A percentile compares a stretch with the other conserved stretches of the same genome.
phyloP scores from a whole-genome alignment of 2,113 vertebrate species.

The Crotalus horridus region DNA sequence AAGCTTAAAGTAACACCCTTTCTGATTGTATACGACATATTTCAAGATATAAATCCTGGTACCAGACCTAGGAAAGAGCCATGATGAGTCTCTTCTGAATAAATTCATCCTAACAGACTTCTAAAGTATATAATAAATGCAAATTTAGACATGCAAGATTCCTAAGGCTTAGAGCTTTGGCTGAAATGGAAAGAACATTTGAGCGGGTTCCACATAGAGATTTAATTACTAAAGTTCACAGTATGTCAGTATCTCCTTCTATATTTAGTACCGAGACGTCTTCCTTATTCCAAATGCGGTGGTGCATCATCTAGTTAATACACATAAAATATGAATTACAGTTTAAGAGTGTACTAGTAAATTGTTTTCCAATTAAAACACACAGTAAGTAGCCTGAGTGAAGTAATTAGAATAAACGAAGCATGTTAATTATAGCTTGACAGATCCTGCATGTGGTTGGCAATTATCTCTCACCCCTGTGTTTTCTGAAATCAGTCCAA shows the following conservation, averaged over 20 bases:
- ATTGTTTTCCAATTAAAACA: slow-evolving; percentile 77
- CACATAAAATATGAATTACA: slow-evolving; percentile 72
- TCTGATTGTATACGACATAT: background rate
- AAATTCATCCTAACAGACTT: background rate
- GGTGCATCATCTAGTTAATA: slow-evolving; percentile 61
- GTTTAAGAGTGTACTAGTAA: slow-evolving; percentile 74
- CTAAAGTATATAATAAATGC: background rate
- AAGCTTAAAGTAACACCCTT: background rate
- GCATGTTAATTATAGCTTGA: slow-evolving; percentile 76
- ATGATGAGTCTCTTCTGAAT: background rate
- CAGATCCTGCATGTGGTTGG: slow-evolving; percentile 71
- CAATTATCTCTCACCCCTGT: slow-evolving; percentile 71
- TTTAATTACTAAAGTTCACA: background rate
- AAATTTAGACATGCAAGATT: background rate
- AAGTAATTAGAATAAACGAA: slow-evolving; percentile 78
- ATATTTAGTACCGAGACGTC: background rate
- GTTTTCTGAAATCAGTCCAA: slow-evolving; percentile 73
- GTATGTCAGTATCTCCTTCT: background rate
- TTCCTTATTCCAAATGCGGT: slow-evolving; percentile 56
- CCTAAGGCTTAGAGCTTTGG: background rate
- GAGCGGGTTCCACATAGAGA: background rate
- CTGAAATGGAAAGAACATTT: background rate
- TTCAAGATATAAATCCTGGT: background rate
- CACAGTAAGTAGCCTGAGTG: slow-evolving; percentile 69
- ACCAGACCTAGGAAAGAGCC: background rate